Base-by-base conservation (phyloP, 1,140 invertebrate species). In the Colletes latitarsis region DNA sequence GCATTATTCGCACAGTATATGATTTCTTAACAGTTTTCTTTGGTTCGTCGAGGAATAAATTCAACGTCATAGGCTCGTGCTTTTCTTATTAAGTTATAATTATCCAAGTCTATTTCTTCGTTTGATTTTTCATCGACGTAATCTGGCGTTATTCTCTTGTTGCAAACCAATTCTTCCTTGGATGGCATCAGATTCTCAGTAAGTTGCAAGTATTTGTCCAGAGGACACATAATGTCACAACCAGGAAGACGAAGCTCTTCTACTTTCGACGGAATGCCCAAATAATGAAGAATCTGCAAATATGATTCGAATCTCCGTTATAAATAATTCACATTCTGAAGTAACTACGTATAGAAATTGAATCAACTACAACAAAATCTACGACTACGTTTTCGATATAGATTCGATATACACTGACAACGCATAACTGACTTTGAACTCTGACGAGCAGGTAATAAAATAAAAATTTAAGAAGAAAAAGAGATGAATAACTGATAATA, bases 221-320 rank as follows among this genome's bases (percentile, higher is more conserved):
- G 83, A 3, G 94, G 94, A 83, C 95, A 96, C 58, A 94, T 90
- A 30, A 87, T 83, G 2, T 93, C 90, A 89, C 95, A 96, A 15
- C 94, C 94, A n/a, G 95, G 95, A 21, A 96, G 88, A 12, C 77
- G 92, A 3, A 95, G 82, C 55, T 91, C 92, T 55, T 89, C 82
- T 4, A 94, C 92, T 10, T 91, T 88, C 70, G 15, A 93, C 91
- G 82, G 94, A 89, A 89, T 95, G 94, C 69, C 95, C 88, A 78
- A 94, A 90, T 86, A 93, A 95, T 70, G 94, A 88, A 82, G n/a
- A 15, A 89, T 15, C 86, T 90, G 41, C 2, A 82, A 49, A 52
- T 41, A 10, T 49, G 5, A 49, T 6, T 6, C 6, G 14, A 58
- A 58, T n/a, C 3, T 49, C 4, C 43, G 43, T 8, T 46, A 46